Evolutionary conservation across 1,140 invertebrate species (phyloP).

Genomic region (Drosophila sp.): DNA sequence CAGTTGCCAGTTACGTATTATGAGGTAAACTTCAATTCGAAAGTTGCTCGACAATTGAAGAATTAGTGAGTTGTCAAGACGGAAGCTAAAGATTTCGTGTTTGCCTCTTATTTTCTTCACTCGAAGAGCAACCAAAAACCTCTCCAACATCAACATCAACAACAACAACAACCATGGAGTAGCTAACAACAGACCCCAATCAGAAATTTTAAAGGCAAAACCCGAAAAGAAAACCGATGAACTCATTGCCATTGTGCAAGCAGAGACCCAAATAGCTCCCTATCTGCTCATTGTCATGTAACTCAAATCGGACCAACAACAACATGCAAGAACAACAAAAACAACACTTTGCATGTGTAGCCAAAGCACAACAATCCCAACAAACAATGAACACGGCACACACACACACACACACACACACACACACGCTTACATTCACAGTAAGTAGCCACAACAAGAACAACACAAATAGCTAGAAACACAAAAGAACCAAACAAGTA

Average conservation of each 20-base stretch:
- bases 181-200: conserved; percentile 34
- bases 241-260: conserved; percentile 72
- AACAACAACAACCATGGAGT: conserved; percentile 1
- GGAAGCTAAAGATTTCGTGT: conserved; percentile 39
- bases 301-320: conserved; percentile 61
- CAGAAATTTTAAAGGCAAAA: conserved; percentile 26
- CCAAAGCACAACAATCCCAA: conserved; percentile 52
- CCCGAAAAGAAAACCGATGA: conserved; percentile 53
- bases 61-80: conserved; percentile 54
- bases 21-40: conserved; percentile 33
- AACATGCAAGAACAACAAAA: conserved; percentile 59
- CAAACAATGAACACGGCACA: conserved; percentile 49
- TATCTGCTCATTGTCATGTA: conserved; percentile 74
- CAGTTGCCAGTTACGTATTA: conserved; percentile 6
- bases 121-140: conserved; percentile 19
- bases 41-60: conserved; percentile 49
- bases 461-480: conserved; percentile 34
- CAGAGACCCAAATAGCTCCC: conserved; percentile 50
- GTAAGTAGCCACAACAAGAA: conserved; percentile 41
- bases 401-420: conserved; percentile 20
- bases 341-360: conserved; percentile 79
- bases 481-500: conserved; percentile 69
- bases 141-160: conserved; percentile 23
- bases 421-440: conserved; percentile 13
- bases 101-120: conserved; percentile 12